Conservation (phyloP, 1,140 invertebrate genomes). For the Sycobia sp. region DNA sequence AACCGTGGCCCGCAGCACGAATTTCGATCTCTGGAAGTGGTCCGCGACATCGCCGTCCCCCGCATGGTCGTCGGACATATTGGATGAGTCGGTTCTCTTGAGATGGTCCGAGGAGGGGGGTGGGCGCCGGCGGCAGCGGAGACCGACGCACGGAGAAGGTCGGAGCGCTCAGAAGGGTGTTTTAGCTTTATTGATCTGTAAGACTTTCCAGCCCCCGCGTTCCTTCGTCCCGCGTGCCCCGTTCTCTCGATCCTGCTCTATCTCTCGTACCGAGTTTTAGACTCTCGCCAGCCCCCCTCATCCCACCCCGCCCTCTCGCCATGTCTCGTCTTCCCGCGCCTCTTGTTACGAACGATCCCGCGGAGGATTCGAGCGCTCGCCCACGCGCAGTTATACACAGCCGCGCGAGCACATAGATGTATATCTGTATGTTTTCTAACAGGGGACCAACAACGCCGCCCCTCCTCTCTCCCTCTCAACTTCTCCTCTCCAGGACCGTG, state of each 20-base stretch:
- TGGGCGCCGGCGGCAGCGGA: slow-evolving; percentile 15
- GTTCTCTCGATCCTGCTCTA: slow-evolving; percentile 4
- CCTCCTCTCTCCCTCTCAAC: background rate
- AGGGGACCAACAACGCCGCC: slow-evolving; percentile 43
- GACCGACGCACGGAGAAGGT: slow-evolving; percentile 30
- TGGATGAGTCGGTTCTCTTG: slow-evolving; percentile 60
- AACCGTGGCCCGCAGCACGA: too few relatives aligned
- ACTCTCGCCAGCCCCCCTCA: slow-evolving; percentile 12
- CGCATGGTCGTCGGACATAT: slow-evolving; percentile 60
- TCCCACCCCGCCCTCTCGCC: slow-evolving; percentile 1
- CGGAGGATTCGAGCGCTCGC: slow-evolving; percentile 16
- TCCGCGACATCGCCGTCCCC: slow-evolving; percentile 12
- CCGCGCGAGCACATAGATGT: background rate
- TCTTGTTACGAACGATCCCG: slow-evolving; percentile 6
- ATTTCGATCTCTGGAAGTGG: background rate
- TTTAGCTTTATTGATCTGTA: slow-evolving; percentile 65
- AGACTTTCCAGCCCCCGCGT: slow-evolving; percentile 48
- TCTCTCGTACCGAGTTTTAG: too few relatives aligned
- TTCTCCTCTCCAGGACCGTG: background rate
- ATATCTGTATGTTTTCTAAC: slow-evolving; percentile 54
- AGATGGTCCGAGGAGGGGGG: slow-evolving; percentile 45
- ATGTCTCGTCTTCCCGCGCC: slow-evolving; percentile 10
- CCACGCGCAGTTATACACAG: background rate
- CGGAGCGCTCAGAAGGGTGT: slow-evolving; percentile 52
- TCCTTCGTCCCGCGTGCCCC: background rate